These are phyloP conservation scores for Toxonevra muliebris DNA, from an alignment of 2,888 invertebrate species.

Conservation along the genomic window DNA sequence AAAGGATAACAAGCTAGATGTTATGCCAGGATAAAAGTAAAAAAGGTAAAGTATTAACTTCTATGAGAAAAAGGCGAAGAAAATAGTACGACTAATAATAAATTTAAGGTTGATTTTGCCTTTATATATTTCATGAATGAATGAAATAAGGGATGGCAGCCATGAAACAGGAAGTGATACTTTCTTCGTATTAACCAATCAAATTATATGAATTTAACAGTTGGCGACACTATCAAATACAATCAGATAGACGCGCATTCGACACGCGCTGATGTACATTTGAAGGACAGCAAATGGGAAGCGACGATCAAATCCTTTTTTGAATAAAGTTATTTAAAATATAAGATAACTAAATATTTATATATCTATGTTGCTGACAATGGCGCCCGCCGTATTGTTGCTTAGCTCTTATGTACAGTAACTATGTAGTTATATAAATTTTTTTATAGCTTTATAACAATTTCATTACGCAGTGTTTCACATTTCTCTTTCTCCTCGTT, in stretches of 20 bases:
- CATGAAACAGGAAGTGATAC: conserved; percentile 20
- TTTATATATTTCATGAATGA: no score
- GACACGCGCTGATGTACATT: conserved; percentile 37
- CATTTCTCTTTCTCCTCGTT: neutral
- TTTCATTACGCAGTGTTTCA: no score
- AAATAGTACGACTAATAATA: no score
- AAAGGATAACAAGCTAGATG: conserved; percentile 18
- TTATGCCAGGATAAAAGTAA: conserved; percentile 14
- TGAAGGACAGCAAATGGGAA: no score
- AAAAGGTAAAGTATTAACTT: neutral
- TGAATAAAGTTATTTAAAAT: no score
- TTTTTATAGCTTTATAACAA: no score
- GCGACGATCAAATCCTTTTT: no score
- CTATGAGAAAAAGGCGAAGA: conserved; percentile 1
- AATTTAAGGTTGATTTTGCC: no score
- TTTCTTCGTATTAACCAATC: conserved; percentile 15
- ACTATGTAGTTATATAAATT: no score
- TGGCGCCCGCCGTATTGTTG: conserved; percentile 24
- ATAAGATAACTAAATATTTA: no score
- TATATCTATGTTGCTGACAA: conserved; percentile 15
- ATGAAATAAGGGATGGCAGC: no score
- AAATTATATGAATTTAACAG: conserved; percentile 15
- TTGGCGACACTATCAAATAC: conserved; percentile 24
- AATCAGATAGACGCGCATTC: conserved; percentile 24
- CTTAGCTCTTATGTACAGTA: conserved; percentile 12